Base-by-base conservation (phyloP, 2,113 vertebrate genomes). In the Thunnus maccoyii region DNA sequence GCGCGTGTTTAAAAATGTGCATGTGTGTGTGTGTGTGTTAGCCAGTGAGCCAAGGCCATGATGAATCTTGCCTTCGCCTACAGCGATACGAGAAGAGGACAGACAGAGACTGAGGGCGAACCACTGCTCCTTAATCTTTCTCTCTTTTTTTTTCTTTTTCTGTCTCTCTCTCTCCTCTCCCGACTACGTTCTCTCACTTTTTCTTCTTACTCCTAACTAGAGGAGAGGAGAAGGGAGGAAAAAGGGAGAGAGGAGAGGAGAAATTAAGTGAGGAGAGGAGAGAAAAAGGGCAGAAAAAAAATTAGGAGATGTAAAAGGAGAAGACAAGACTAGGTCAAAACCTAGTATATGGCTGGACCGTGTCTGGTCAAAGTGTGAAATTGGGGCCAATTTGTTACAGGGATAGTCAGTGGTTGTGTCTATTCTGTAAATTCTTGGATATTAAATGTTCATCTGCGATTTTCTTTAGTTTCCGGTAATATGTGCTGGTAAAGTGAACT, bases 1-100 rank as follows among this genome's bases (percentile, higher is more conserved):
- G 58, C 32, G 36, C 4, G 25, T 71, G 48, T 60, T 58, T 64
- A 8, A 48, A 47, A 47, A 46, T 50, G 14, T 56, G 17, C 18
- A 52, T 60, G 20, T 15, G 54, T 60, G 50, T 25, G 61, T 13
- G 60, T 54, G 64, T 25, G 51, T 52, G 48, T 57, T 36, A 25
- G 46, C 50, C 66, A 63, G 60, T 30, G 71, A 71, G 69, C 51
- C 76, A 74, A 85, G 85, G 82, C 82, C 67, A 55, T 74, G 82
- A 88, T 84, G 56, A 67, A 89, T 88, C 52, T 85, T 54, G 74
- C 44, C 61, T 79, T 82, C 70, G 75, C 66, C 76, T 87, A 68
- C 47, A 81, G 78, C 76, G 56, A 78, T 46, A 80, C 44, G 9
- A 81, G 80, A 66, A 78, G 72, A 79, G 85, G 71, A 86, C 73